Conservation (phyloP, 1,140 invertebrate species). For the Cardiocondyla obscurior region DNA sequence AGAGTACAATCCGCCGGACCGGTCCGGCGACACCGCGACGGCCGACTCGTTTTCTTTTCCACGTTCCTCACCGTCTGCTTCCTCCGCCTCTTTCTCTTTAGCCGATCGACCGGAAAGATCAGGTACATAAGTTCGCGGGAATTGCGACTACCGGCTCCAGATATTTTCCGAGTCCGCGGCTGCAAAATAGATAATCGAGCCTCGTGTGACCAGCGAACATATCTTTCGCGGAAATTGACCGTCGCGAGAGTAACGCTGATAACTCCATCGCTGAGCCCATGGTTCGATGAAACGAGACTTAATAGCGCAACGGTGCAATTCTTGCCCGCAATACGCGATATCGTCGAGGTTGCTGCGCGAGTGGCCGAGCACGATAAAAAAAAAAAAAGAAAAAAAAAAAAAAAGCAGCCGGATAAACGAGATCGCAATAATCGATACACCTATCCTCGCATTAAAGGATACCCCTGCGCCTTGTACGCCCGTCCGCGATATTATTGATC, state of each 20-base stretch:
- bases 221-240: conserved; percentile 13
- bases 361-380: neutral
- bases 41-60: neutral
- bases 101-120: neutral
- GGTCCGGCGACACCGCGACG: conserved; percentile 38
- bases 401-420: conserved; percentile 65
- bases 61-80: neutral
- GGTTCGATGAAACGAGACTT: neutral
- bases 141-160: neutral
- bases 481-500: conserved; percentile 79
- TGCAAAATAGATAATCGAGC: neutral
- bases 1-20: conserved; percentile 51
- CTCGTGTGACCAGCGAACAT: neutral
- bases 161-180: neutral
- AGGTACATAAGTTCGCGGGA: neutral
- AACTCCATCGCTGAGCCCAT: neutral
- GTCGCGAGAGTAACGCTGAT: neutral
- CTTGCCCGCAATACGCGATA: conserved; percentile 44
- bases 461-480: conserved; percentile 72
- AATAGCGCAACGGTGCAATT: conserved; percentile 9
- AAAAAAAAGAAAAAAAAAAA: conserved; percentile 53
- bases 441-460: conserved; percentile 78
- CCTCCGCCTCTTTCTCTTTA: neutral
- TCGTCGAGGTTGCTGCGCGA: conserved; percentile 36
- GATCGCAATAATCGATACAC: conserved; percentile 75